Conservation (phyloP, 2,113 vertebrate species). For the Benitochromis conjunctus region DNA sequence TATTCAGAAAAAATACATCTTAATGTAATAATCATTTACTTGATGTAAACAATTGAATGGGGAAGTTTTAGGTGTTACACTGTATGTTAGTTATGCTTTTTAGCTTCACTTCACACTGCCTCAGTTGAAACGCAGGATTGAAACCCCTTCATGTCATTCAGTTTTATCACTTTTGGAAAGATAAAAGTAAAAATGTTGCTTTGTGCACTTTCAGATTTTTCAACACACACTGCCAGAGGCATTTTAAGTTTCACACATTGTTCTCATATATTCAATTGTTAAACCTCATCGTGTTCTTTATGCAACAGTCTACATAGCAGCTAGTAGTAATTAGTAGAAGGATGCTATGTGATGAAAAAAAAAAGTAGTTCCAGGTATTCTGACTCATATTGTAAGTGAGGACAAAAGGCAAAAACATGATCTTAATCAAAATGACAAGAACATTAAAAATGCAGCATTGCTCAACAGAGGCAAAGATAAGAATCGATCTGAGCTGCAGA, state of each 20-base stretch:
- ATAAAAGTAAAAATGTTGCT: not conserved
- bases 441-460: constrained; percentile 70
- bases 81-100: not conserved
- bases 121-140: not conserved
- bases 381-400: constrained; percentile 32
- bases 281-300: not conserved
- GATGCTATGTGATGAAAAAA: not conserved
- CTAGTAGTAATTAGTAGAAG: not conserved
- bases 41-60: not conserved
- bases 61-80: not conserved
- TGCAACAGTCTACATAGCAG: not conserved
- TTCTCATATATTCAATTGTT: not conserved
- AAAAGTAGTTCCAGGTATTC: not conserved
- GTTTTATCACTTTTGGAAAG: not conserved
- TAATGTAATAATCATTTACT: not conserved
- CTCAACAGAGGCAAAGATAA: constrained; percentile 64
- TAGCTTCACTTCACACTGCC: not conserved
- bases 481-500: constrained; percentile 66
- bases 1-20: not conserved
- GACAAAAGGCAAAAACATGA: constrained; percentile 62
- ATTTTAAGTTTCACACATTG: not conserved
- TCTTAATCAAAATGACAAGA: constrained; percentile 72
- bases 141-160: not conserved
- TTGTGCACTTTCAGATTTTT: not conserved
- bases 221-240: not conserved